phyloP scores from a whole-genome alignment of 1,140 invertebrate genomes.

The Bombyx mandarina region DNA sequence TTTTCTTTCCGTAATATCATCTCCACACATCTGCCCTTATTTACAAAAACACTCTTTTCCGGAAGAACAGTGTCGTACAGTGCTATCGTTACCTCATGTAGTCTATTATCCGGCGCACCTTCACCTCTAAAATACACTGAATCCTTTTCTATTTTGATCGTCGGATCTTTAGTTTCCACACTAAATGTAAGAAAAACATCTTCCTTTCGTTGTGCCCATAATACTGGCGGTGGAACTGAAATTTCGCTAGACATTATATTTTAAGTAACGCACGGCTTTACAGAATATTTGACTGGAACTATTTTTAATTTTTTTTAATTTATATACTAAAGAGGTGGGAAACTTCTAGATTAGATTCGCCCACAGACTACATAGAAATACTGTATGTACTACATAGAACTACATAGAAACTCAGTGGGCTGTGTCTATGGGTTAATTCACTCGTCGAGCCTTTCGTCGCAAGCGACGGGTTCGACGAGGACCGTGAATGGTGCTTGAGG shows the following conservation, averaged over 20 bases:
- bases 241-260: constrained; percentile 46
- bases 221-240: constrained; percentile 82
- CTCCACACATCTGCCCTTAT: constrained; percentile 84
- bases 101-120: constrained; percentile 86
- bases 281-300: too few species aligned
- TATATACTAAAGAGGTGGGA: too few species aligned
- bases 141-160: constrained; percentile 80
- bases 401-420: too few species aligned
- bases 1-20: constrained; percentile 78
- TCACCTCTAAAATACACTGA: constrained; percentile 89
- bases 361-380: too few species aligned
- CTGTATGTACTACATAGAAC: too few species aligned
- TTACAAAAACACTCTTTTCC: constrained; percentile 79
- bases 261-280: too few species aligned
- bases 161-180: constrained; percentile 89
- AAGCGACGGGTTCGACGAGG: too few species aligned
- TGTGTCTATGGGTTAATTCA: too few species aligned
- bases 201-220: constrained; percentile 92
- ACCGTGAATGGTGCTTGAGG: too few species aligned
- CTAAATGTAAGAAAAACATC: constrained; percentile 89
- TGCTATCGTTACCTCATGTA: constrained; percentile 88
- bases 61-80: constrained; percentile 86
- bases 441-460: too few species aligned
- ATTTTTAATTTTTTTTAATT: too few species aligned
- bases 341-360: too few species aligned